phyloP scores from a whole-genome alignment of 2,888 invertebrate species.

The Brachypterus glaber region DNA sequence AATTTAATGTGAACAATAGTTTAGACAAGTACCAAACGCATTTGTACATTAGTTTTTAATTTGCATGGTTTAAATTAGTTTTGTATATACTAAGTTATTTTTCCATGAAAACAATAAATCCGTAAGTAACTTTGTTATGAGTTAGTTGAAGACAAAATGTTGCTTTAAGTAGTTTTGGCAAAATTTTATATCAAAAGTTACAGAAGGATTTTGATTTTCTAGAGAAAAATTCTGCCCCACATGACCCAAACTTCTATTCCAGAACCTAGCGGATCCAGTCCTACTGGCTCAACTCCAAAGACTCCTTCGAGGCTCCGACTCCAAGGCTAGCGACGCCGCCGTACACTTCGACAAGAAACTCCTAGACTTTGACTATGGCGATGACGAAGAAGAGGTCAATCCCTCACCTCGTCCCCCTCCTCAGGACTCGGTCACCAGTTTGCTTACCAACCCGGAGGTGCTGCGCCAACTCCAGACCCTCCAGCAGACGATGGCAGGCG shows the following conservation, averaged over 20 bases:
- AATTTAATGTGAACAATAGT: no score
- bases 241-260: conserved; percentile 20
- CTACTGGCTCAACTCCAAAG: conserved; percentile 51
- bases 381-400: conserved; percentile 73
- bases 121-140: no score
- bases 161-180: no score
- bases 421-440: conserved; percentile 42
- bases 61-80: no score
- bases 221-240: no score
- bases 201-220: no score
- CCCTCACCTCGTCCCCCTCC: conserved; percentile 41
- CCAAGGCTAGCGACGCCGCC: conserved; percentile 38
- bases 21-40: no score
- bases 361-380: conserved; percentile 85
- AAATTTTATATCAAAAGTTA: no score
- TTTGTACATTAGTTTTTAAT: no score
- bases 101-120: no score
- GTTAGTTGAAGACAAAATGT: no score
- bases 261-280: conserved; percentile 34
- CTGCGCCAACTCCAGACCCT: conserved; percentile 77
- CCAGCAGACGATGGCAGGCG: conserved; percentile 39
- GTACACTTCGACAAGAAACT: conserved; percentile 77
- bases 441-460: conserved; percentile 79
- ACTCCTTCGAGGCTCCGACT: conserved; percentile 40
- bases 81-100: no score